phyloP scores from a whole-genome alignment of 2,113 vertebrate genomes.

The Oenanthe melanoleuca region DNA sequence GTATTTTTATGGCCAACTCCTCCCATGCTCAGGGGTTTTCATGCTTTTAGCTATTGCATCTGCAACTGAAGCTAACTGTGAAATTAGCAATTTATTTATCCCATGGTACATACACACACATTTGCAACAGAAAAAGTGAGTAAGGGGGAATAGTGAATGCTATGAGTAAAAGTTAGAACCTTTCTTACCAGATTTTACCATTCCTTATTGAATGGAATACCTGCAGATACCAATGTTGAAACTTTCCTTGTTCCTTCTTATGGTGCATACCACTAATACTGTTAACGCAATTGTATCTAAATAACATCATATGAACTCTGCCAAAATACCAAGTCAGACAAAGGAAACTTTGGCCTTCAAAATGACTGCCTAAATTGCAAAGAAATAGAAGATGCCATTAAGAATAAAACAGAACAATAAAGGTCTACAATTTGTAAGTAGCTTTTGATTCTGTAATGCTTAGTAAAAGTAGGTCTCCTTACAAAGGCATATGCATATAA shows the following conservation, averaged over 20 bases:
- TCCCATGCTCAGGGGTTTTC: constrained; percentile 51
- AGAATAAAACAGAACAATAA: not conserved
- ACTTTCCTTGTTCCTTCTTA: not conserved
- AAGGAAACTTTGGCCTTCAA: not conserved
- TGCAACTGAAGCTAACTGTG: constrained; percentile 40
- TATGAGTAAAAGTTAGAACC: not conserved
- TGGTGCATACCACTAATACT: not conserved
- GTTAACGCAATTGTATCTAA: not conserved
- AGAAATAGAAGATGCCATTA: not conserved
- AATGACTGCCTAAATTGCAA: not conserved
- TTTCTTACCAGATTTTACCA: not conserved
- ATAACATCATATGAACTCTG: not conserved
- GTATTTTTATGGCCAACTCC: constrained; percentile 17
- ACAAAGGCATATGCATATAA: not conserved
- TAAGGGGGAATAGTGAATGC: not conserved
- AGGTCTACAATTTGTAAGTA: not conserved
- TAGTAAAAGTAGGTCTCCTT: not conserved
- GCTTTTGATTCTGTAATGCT: not conserved
- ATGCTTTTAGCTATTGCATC: constrained; percentile 20
- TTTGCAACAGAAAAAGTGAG: not conserved
- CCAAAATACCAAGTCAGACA: not conserved
- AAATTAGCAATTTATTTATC: constrained; percentile 53
- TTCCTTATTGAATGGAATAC: not conserved
- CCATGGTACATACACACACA: not conserved
- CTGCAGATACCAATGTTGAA: not conserved